Evolutionary conservation across 2,888 invertebrate genomes (phyloP).

Genomic region (Oeneis ivallda): DNA sequence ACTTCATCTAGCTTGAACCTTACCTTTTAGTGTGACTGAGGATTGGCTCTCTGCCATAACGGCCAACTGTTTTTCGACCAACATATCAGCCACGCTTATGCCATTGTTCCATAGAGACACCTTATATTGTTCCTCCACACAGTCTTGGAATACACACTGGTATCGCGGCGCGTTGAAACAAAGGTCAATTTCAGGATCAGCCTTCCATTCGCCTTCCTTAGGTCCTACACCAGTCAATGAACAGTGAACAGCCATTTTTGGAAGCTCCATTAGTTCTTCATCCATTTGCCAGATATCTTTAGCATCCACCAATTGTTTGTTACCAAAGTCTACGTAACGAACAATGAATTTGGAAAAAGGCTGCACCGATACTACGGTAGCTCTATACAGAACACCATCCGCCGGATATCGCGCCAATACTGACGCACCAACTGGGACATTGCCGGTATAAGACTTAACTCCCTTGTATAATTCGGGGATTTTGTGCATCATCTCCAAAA

Average conservation of each 20-base stretch:
- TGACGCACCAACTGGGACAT: constrained; percentile 81
- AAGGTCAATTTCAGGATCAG: constrained; percentile 76
- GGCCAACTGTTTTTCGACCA: constrained; percentile 78
- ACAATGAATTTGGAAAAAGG: constrained; percentile 84
- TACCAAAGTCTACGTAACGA: constrained; percentile 89
- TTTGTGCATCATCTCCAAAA: constrained; percentile 86
- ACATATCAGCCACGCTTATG: constrained; percentile 68
- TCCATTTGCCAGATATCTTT: constrained; percentile 87
- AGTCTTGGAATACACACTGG: constrained; percentile 80
- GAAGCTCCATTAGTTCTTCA: constrained; percentile 83
- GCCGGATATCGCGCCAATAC: constrained; percentile 87
- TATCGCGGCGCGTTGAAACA: constrained; percentile 84
- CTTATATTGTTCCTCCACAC: constrained; percentile 69
- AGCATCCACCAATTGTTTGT: constrained; percentile 83
- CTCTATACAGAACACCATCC: constrained; percentile 87
- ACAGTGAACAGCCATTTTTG: constrained; percentile 87
- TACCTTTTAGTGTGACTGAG: constrained; percentile 72
- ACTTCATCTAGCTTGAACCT: neutral
- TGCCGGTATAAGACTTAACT: constrained; percentile 63
- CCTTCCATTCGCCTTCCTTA: constrained; percentile 81
- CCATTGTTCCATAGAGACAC: constrained; percentile 76
- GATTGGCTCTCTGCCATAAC: constrained; percentile 60
- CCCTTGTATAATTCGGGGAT: constrained; percentile 86
- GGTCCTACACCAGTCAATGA: constrained; percentile 83
- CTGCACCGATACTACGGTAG: constrained; percentile 82